These are phyloP conservation scores for Gobiocypris rarus DNA, from an alignment of 2,113 vertebrate species.

Conservation along the genomic window DNA sequence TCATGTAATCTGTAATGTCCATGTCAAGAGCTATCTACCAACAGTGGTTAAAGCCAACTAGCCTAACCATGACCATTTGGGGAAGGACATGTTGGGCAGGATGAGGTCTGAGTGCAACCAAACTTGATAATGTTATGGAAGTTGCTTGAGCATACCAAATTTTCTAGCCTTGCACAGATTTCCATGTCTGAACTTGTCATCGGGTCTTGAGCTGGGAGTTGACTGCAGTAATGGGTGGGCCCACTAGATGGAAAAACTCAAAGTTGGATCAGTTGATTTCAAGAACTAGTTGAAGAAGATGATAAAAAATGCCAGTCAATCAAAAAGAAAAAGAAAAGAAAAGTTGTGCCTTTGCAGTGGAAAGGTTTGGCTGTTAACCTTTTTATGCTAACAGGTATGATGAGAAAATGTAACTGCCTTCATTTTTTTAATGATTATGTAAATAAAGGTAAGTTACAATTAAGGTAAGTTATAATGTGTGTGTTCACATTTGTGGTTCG, in stretches of 20 bases:
- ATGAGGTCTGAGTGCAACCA: neutral
- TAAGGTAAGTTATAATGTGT: too few relatives aligned
- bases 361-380: neutral
- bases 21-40: neutral
- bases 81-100: neutral
- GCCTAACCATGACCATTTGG: too few relatives aligned
- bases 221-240: neutral
- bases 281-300: too few relatives aligned
- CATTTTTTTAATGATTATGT: neutral
- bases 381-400: neutral
- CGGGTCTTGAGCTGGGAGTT: neutral
- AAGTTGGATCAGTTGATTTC: neutral
- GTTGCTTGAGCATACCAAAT: neutral
- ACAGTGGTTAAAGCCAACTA: neutral
- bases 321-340: neutral
- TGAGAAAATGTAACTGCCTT: neutral
- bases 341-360: neutral
- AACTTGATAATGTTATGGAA: neutral
- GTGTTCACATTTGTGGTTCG: too few relatives aligned
- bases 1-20: neutral
- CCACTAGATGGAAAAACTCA: neutral
- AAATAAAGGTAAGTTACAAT: neutral
- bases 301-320: neutral
- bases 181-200: neutral
- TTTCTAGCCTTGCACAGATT: too few relatives aligned